These are phyloP conservation scores for Rhizomys pruinosus DNA, from an alignment of 2,113 vertebrate species.

Conservation along the genomic window DNA sequence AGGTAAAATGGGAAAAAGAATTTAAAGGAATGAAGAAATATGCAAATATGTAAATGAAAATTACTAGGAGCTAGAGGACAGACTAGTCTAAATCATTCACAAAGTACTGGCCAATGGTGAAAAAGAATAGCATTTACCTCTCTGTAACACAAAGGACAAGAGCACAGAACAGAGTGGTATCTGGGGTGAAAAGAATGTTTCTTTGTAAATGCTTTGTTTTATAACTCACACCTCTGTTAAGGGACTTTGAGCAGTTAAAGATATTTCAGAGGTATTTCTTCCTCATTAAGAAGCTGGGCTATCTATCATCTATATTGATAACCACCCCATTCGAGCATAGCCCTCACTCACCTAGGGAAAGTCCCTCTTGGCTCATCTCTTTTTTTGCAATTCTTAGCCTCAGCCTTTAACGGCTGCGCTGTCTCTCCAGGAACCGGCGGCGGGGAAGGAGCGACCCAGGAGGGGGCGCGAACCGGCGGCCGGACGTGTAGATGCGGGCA, in stretches of 20 bases:
- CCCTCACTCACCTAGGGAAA: slow-evolving; percentile 12
- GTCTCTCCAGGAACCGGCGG: too few relatives aligned
- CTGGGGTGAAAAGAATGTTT: not conserved
- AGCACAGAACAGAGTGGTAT: not conserved
- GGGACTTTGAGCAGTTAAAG: not conserved
- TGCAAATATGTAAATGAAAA: not conserved
- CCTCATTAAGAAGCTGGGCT: not conserved
- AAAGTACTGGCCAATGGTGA: not conserved
- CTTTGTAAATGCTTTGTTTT: not conserved
- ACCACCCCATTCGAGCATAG: not conserved
- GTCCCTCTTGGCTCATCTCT: too few relatives aligned
- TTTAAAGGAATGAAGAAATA: not conserved
- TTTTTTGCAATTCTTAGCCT: too few relatives aligned
- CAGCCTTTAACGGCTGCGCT: too few relatives aligned
- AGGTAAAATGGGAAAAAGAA: not conserved
- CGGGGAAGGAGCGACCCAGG: too few relatives aligned
- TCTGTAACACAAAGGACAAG: not conserved
- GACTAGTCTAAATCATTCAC: not conserved
- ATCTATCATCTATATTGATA: not conserved
- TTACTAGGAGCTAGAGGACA: not conserved
- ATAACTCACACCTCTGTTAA: not conserved
- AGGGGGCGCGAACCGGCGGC: too few relatives aligned
- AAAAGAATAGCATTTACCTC: not conserved
- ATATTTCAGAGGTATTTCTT: not conserved
- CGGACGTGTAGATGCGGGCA: too few relatives aligned